Evolutionary conservation across 2,113 vertebrate species (phyloP), one percentile per base, ranked within the genome.

Genomic region (Acanthisitta chloris): DNA sequence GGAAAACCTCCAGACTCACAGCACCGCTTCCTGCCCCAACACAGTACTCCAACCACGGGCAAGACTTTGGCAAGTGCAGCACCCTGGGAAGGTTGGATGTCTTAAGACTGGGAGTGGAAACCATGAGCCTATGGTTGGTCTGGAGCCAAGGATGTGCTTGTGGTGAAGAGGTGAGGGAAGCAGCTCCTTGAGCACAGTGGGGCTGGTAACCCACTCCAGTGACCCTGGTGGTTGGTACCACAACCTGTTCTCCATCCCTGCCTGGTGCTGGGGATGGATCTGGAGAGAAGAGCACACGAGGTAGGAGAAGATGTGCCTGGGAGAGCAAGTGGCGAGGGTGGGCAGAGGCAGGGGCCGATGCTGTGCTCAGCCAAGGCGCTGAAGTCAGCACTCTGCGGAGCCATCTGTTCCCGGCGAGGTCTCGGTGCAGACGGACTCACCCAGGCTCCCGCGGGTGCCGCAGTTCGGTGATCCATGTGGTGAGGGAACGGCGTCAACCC

Each of bases 331-430:
- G 7, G 26, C 0, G 4, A 43, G 13, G 46, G 65, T 46, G 49
- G 77, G 71, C 2, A 19, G 55, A 5, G 3, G 8, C 67, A 33
- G 64, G 65, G 91, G 38, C 87, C 12, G 26, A 7, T 10, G 54
- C 77, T 10, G 71, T 3, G 71, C 81, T 65, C 52, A 59, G 95
- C 79, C 91, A 59, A 59, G 83, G 69, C 17, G 40, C 94, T 93
- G 92, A 88, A 46, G 78, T 93, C 94, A 96, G 95, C 92, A n/a
- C 62, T 81, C 76, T 45, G 76, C 1, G 1, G 73, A 81, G 93
- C 96, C 97, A 96, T 97, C 97, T 97, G 97, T 59, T 97, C 93
- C 81, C 84, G 1, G 43, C 7, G 2, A 86, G 81, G 86, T 54
- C 91, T 84, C 86, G 7, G 88, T 20, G 3, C 94, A 52, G 58